These are phyloP conservation scores for Conger conger DNA, from an alignment of 2,113 vertebrate genomes.

Conservation along the genomic window DNA sequence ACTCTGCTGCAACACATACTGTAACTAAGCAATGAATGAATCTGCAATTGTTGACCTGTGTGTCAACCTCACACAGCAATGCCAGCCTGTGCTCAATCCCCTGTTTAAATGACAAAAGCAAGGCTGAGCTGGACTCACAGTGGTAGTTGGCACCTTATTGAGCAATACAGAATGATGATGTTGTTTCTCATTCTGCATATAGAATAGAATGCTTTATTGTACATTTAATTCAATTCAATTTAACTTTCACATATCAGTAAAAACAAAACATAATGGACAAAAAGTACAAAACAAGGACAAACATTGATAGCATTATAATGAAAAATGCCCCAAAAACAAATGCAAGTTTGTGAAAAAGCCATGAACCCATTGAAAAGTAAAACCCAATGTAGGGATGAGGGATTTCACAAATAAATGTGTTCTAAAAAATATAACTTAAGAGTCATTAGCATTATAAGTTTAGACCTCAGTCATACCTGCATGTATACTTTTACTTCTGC, in stretches of 20 bases:
- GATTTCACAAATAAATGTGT: background rate
- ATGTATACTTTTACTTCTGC: background rate
- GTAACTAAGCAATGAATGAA: background rate
- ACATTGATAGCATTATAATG: background rate
- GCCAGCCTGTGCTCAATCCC: background rate
- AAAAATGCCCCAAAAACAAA: background rate
- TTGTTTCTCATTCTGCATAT: background rate
- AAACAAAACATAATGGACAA: too few relatives aligned
- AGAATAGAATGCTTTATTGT: constrained; percentile 1
- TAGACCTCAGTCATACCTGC: background rate
- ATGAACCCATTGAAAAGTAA: constrained; percentile 12
- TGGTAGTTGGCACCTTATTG: background rate
- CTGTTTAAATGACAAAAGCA: background rate
- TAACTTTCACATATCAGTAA: too few relatives aligned
- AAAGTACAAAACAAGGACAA: too few relatives aligned
- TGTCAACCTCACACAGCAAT: background rate
- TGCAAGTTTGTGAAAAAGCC: background rate
- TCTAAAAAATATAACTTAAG: background rate
- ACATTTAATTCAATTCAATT: background rate
- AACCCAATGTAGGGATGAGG: background rate
- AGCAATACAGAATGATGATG: constrained; percentile 1
- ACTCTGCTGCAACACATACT: background rate
- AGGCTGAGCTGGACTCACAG: background rate
- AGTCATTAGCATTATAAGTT: background rate
- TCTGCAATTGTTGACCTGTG: background rate